Percentiles rank a stretch among this genome's conserved stretches.
phyloP scores from a whole-genome alignment of 2,888 invertebrate genomes.

The Dorcus parallelipipedus region DNA sequence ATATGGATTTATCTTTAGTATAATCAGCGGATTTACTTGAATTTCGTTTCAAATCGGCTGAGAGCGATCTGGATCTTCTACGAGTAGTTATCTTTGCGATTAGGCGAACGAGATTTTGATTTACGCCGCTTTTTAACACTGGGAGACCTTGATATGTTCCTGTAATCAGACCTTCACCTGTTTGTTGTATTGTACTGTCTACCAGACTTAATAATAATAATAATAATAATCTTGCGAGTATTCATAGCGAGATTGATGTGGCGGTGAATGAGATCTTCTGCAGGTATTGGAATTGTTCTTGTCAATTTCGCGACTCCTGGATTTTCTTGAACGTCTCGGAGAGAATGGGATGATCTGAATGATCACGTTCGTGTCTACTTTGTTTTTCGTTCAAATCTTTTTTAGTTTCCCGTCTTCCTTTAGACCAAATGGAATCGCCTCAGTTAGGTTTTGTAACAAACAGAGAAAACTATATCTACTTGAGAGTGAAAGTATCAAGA shows the following conservation, averaged over 20 bases:
- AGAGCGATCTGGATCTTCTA: conserved; percentile 36
- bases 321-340: conserved; percentile 27
- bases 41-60: conserved; percentile 33
- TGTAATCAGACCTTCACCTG: conserved; percentile 29
- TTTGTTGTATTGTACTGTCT: not conserved
- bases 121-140: conserved; percentile 8
- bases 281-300: conserved; percentile 24
- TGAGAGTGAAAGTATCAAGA: too few relatives aligned
- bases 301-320: conserved; percentile 27
- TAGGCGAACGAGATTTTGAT: conserved; percentile 7
- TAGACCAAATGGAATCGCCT: not conserved
- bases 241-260: conserved; percentile 22
- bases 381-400: conserved; percentile 9
- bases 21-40: conserved; percentile 6
- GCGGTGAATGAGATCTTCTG: conserved; percentile 12
- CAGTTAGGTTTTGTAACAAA: too few relatives aligned
- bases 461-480: too few relatives aligned
- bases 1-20: conserved; percentile 1
- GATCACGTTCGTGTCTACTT: conserved; percentile 32
- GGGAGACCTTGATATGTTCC: conserved; percentile 35
- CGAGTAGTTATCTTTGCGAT: conserved; percentile 18
- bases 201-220: too few relatives aligned
- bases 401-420: conserved; percentile 11
- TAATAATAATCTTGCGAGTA: conserved; percentile 8
- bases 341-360: conserved; percentile 8